Evolutionary conservation across 2,888 invertebrate genomes (phyloP).

Genomic region (Trachelus iudaicus): DNA sequence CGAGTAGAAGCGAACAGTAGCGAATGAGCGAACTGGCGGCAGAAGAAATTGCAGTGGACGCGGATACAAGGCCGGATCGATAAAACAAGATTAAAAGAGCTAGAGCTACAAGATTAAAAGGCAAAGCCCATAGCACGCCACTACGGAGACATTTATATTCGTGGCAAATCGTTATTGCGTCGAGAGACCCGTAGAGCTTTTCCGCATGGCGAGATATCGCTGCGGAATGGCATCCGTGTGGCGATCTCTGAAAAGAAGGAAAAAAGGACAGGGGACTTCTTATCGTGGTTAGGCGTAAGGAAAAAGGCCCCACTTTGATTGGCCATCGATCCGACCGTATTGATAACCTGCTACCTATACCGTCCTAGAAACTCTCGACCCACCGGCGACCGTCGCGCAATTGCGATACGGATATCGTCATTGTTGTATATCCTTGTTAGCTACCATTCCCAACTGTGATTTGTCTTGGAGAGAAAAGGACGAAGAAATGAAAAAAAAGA

Average conservation of each 20-base stretch:
- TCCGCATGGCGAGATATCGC: neutral
- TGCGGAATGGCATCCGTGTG: neutral
- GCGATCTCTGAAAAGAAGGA: neutral
- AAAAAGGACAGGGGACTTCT: neutral
- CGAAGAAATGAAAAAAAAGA: neutral
- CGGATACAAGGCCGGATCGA: conserved; percentile 34
- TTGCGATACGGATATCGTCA: neutral
- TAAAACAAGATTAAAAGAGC: conserved; percentile 53
- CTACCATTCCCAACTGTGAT: neutral
- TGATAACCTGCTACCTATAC: neutral
- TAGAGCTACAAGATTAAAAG: conserved; percentile 53
- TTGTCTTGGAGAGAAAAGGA: neutral
- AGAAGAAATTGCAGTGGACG: conserved; percentile 43
- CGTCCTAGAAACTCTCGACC: neutral
- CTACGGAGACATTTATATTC: conserved; percentile 50
- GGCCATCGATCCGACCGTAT: neutral
- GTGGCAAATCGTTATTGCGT: conserved; percentile 43
- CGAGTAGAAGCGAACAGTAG: conserved; percentile 14
- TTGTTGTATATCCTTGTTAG: neutral
- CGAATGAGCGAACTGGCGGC: neutral
- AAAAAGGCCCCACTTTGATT: neutral
- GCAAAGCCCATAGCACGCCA: conserved; percentile 35
- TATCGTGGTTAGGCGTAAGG: neutral
- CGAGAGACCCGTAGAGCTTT: neutral
- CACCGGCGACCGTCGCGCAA: neutral